Conservation (phyloP, 2,888 invertebrate genomes). For the Lasioglossum calceatum region DNA sequence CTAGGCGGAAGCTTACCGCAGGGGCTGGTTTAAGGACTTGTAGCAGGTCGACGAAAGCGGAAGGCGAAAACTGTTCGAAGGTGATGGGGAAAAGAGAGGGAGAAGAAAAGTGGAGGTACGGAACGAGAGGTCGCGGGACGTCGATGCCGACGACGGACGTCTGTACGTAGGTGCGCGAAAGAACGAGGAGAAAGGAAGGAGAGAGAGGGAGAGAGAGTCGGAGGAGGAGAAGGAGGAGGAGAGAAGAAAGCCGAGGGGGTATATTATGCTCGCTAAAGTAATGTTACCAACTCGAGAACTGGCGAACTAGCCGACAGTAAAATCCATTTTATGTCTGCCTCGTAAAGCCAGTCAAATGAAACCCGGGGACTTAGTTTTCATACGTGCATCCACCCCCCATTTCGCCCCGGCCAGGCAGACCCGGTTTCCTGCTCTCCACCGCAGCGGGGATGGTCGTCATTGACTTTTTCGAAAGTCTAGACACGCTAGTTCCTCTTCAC, state of each 20-base stretch:
- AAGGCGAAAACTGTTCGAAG: not conserved
- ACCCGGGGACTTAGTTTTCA: conserved; percentile 83
- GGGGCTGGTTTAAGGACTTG: conserved; percentile 52
- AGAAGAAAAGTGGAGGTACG: not conserved
- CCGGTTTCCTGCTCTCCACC: conserved; percentile 54
- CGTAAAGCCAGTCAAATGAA: conserved; percentile 84
- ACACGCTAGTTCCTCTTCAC: conserved; percentile 45
- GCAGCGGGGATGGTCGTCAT: conserved; percentile 36
- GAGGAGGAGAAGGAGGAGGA: conserved; percentile 13
- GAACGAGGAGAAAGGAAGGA: not conserved
- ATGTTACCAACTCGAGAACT: conserved; percentile 83
- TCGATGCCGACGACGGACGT: not conserved
- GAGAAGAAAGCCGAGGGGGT: conserved; percentile 49
- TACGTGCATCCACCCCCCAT: conserved; percentile 77
- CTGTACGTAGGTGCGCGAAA: not conserved
- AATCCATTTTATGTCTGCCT: conserved; percentile 83
- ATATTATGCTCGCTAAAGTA: conserved; percentile 80
- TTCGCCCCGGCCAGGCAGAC: conserved; percentile 51
- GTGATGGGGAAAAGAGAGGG: conserved; percentile 18
- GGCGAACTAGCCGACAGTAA: conserved; percentile 84
- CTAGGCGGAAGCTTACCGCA: conserved; percentile 44
- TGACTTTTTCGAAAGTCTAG: conserved; percentile 65
- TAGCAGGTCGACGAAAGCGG: conserved; percentile 54
- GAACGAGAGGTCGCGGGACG: conserved; percentile 23
- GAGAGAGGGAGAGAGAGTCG: conserved; percentile 6